Conservation (phyloP, 2,113 vertebrate species). For the Ifrita kowaldi region DNA sequence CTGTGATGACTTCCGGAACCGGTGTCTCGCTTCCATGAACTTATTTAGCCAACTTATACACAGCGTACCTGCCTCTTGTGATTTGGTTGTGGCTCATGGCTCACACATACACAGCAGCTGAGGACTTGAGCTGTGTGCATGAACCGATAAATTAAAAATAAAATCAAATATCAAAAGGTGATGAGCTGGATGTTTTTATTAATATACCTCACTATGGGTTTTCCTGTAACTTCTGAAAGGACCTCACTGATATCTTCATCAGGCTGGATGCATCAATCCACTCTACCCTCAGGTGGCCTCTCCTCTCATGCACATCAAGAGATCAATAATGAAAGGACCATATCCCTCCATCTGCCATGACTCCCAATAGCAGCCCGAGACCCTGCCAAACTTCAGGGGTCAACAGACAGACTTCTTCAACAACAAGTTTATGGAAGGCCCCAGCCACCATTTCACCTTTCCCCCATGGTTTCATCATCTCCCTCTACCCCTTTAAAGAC, state of each 20-base stretch:
- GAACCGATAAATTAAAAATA: background rate
- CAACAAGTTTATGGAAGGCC: background rate
- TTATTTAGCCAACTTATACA: background rate
- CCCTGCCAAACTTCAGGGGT: background rate
- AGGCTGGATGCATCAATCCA: background rate
- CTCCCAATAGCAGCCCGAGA: background rate
- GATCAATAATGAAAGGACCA: background rate
- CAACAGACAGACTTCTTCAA: background rate
- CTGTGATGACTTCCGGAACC: background rate
- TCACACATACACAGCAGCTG: background rate
- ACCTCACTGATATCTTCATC: background rate
- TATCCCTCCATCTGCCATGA: background rate
- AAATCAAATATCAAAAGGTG: background rate
- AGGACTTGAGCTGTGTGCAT: background rate
- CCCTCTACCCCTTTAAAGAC: background rate
- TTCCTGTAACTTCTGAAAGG: background rate
- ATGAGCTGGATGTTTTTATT: background rate
- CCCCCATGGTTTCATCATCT: background rate
- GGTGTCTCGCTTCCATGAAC: background rate
- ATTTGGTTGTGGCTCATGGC: background rate
- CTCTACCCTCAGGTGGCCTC: background rate
- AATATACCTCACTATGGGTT: background rate
- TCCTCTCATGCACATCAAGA: background rate
- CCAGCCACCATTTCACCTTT: background rate
- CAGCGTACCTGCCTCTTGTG: background rate